Evolutionary conservation across 2,888 invertebrate genomes (phyloP).

Genomic region (Mythimna vitellina): DNA sequence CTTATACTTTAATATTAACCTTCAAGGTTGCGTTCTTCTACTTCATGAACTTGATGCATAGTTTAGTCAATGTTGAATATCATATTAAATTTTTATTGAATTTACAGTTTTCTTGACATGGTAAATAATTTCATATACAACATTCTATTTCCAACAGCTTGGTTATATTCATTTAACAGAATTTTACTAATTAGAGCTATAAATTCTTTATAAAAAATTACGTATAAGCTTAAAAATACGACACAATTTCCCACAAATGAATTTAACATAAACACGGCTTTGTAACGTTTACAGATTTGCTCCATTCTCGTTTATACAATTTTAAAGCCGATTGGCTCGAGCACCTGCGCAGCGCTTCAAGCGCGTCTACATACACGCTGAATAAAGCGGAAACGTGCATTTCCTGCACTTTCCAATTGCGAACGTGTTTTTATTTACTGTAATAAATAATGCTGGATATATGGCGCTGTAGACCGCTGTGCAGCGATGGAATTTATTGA

Average conservation of each 20-base stretch:
- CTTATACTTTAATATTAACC: too few relatives aligned
- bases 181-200: neutral
- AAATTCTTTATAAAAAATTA: neutral
- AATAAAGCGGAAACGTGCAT: slow-evolving; percentile 61
- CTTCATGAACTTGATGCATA: too few relatives aligned
- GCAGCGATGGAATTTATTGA: slow-evolving; percentile 10
- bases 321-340: slow-evolving; percentile 45
- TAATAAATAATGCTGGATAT: slow-evolving; percentile 43
- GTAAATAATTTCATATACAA: too few relatives aligned
- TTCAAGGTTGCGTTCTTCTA: too few relatives aligned
- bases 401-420: slow-evolving; percentile 27
- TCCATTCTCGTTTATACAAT: slow-evolving; percentile 36
- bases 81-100: too few relatives aligned
- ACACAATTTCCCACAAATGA: neutral
- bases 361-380: slow-evolving; percentile 39
- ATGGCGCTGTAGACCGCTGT: neutral
- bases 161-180: too few relatives aligned
- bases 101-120: too few relatives aligned
- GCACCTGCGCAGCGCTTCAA: slow-evolving; percentile 48
- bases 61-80: too few relatives aligned
- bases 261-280: neutral
- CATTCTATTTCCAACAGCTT: too few relatives aligned
- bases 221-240: neutral
- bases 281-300: slow-evolving; percentile 8
- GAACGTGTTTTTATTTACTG: slow-evolving; percentile 24